These are phyloP conservation scores for Ariolimax columbianus DNA, from an alignment of 2,888 invertebrate genomes.

Conservation along the genomic window DNA sequence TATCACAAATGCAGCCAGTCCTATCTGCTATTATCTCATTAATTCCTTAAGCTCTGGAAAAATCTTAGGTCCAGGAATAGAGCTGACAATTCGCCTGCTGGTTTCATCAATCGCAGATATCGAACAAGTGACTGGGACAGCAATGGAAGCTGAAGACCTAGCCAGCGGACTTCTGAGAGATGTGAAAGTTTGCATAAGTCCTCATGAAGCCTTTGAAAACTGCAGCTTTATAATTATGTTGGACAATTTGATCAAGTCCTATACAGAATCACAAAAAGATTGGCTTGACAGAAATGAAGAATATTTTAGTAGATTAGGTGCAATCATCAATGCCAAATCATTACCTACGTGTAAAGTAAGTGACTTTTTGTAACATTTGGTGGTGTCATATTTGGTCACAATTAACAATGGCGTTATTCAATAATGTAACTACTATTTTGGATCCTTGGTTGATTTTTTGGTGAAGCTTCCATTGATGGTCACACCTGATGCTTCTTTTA, in stretches of 20 bases:
- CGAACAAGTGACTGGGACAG: slow-evolving; percentile 65
- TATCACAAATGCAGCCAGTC: slow-evolving; percentile 73
- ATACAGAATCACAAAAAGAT: slow-evolving; percentile 60
- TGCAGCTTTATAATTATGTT: slow-evolving; percentile 71
- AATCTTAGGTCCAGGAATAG: slow-evolving; percentile 69
- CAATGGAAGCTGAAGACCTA: slow-evolving; percentile 75
- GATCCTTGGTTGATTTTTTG: too few species aligned
- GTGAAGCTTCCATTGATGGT: too few species aligned
- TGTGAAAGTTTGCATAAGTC: slow-evolving; percentile 54
- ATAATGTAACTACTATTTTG: too few species aligned
- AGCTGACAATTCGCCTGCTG: slow-evolving; percentile 69
- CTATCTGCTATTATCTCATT: slow-evolving; percentile 63
- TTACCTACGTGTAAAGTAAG: slow-evolving; percentile 55
- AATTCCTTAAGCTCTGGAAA: slow-evolving; percentile 64
- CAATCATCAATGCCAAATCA: slow-evolving; percentile 67
- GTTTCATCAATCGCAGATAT: slow-evolving; percentile 53
- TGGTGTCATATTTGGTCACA: too few species aligned
- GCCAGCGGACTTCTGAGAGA: slow-evolving; percentile 66
- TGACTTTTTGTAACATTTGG: too few species aligned
- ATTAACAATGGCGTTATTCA: too few species aligned
- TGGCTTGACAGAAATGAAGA: slow-evolving; percentile 70
- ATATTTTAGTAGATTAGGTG: slow-evolving; percentile 69
- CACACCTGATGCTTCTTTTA: too few species aligned
- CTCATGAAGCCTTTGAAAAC: slow-evolving; percentile 67
- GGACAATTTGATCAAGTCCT: slow-evolving; percentile 62